Evolutionary conservation across 2,113 vertebrate species (phyloP), one percentile per base, ranked within the genome.

Genomic region (Aleadryas rufinucha): DNA sequence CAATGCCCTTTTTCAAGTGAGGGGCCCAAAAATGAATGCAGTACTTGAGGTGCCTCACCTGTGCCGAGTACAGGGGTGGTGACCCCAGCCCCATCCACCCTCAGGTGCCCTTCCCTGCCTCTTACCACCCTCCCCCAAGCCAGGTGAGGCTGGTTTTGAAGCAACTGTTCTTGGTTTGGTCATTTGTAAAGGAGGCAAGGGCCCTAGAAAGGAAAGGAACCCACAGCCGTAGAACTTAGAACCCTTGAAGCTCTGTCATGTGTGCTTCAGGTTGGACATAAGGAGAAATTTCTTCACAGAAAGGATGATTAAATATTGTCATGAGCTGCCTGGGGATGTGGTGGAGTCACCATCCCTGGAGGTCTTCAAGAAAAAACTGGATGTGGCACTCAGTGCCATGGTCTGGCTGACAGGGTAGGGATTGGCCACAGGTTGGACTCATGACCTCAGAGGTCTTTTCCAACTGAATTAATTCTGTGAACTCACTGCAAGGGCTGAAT

Each of bases 111-210:
- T 69, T 21, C 31, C n/a, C 42, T 50, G 2, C 16, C 10, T n/a
- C 42, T 63, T 10, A 9, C 9, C 56, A 16, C 45, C 22, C 19
- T 30, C 8, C 14, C 37, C 30, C 0, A 0, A 21, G 30, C 23
- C 19, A 61, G 35, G 42, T 13, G 49, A 20, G 49, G 17, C 57
- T 57, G 11, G 3, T 41, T 33, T 44, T 52, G 4, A 61, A 84
- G 11, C 12, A 15, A 41, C 65, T 26, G 6, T n/a, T 59, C 39
- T 12, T 14, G 18, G 9, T 79, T 21, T 7, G 23, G 5, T 17
- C 9, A 6, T 59, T 28, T 54, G 41, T 35, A 17, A 41, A 14
- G 6, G 6, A 45, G 11, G 24, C 0, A 6, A 33, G 47, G 4
- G 8, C 54, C 45, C 39, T 6, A 28, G 12, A 17, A 41, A 39